Evolutionary conservation across 2,888 invertebrate species (phyloP).

Genomic region (Parnassius smintheus): DNA sequence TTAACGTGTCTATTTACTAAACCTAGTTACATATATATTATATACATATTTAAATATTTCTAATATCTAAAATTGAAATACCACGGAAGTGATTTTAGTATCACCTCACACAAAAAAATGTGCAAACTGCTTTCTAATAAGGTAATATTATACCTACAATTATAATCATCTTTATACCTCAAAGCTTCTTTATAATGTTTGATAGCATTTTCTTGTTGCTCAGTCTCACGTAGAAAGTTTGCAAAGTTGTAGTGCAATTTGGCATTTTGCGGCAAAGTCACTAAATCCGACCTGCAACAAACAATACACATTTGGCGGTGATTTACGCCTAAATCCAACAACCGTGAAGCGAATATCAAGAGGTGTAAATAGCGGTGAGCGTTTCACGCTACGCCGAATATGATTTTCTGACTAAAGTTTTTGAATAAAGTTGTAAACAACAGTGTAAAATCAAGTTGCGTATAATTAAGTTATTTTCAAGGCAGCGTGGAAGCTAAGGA

Average conservation of each 20-base stretch:
- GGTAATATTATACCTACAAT: too few species aligned
- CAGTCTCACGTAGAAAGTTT: slow-evolving; percentile 90
- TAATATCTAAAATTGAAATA: too few species aligned
- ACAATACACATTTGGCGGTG: slow-evolving; percentile 65
- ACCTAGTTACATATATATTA: too few species aligned
- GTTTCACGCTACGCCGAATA: slow-evolving; percentile 38
- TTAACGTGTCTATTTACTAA: too few species aligned
- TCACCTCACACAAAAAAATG: too few species aligned
- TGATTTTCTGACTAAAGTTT: slow-evolving; percentile 24
- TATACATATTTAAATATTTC: too few species aligned
- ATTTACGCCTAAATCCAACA: slow-evolving; percentile 51
- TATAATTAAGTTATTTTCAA: too few species aligned
- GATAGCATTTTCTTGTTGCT: slow-evolving; percentile 86
- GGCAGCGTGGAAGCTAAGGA: too few species aligned
- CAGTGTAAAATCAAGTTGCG: too few species aligned
- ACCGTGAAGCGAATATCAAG: slow-evolving; percentile 46
- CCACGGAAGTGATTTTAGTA: too few species aligned
- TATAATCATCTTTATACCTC: slow-evolving; percentile 79
- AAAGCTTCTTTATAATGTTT: slow-evolving; percentile 90
- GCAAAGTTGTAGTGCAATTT: slow-evolving; percentile 96
- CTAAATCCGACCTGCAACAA: slow-evolving; percentile 88
- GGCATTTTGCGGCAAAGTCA: slow-evolving; percentile 91
- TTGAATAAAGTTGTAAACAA: background rate
- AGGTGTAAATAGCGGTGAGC: slow-evolving; percentile 47
- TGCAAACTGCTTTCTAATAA: too few species aligned